Conservation (phyloP, 35 echinoderm and acorn worm genomes). For the Ophiothrix spiculata region DNA sequence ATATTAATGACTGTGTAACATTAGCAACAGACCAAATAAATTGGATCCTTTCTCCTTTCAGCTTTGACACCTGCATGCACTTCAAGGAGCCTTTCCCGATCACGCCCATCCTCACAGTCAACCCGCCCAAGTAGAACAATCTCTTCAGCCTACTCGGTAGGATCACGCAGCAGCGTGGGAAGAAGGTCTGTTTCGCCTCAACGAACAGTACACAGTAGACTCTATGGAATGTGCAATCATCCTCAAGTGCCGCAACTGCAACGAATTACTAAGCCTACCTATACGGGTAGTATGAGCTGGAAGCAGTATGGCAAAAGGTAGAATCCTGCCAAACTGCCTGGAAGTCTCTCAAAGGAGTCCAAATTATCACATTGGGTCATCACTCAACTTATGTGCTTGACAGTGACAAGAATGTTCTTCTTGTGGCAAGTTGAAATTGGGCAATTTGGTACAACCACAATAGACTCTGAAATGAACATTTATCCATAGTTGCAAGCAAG, state of each 20-base stretch:
- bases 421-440: too few relatives aligned
- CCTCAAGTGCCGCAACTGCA: conserved; percentile 34
- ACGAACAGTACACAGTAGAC: conserved; percentile 1
- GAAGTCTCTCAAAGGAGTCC: too few relatives aligned
- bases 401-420: too few relatives aligned
- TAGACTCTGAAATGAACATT: too few relatives aligned
- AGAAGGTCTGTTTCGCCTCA: neutral
- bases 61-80: neutral
- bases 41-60: too few relatives aligned
- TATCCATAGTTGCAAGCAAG: too few relatives aligned
- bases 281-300: conserved; percentile 48
- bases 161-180: neutral
- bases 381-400: too few relatives aligned
- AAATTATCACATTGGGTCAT: too few relatives aligned
- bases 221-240: neutral
- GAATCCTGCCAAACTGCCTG: too few relatives aligned
- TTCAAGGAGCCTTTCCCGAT: neutral
- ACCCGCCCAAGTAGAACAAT: neutral
- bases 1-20: too few relatives aligned
- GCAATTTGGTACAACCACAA: too few relatives aligned
- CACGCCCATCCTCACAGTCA: neutral
- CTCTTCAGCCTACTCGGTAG: neutral
- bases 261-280: conserved; percentile 52
- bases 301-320: conserved; percentile 12
- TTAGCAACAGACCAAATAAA: too few relatives aligned